phyloP scores from a whole-genome alignment of 2,888 invertebrate species.

The Colostygia pectinataria region DNA sequence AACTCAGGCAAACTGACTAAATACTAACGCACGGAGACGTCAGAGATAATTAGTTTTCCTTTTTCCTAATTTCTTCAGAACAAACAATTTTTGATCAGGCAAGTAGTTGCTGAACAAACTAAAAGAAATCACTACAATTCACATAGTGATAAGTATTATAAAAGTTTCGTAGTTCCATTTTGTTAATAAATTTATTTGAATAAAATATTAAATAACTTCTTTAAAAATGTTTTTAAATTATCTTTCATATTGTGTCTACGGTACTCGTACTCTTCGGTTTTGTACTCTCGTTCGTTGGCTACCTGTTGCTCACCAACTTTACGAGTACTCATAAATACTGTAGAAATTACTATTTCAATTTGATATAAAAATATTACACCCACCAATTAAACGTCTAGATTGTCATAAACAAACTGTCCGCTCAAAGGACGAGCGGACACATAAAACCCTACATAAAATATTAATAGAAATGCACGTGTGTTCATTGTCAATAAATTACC shows the following conservation, averaged over 20 bases:
- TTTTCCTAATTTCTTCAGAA: too few species aligned
- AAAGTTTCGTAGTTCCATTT: too few species aligned
- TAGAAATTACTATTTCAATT: conserved; percentile 36
- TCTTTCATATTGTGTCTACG: not conserved
- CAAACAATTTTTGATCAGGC: too few species aligned
- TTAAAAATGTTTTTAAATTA: not conserved
- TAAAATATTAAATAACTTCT: not conserved
- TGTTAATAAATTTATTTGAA: not conserved
- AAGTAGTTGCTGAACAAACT: too few species aligned
- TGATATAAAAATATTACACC: conserved; percentile 36
- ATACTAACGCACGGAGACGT: too few species aligned
- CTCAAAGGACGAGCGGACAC: conserved; percentile 59
- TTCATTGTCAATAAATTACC: conserved; percentile 83
- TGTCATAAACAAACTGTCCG: conserved; percentile 71
- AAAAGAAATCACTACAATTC: conserved; percentile 1
- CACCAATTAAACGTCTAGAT: conserved; percentile 64
- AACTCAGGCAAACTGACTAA: too few species aligned
- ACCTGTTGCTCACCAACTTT: conserved; percentile 24
- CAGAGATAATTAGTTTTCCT: too few species aligned
- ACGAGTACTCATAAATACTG: conserved; percentile 25
- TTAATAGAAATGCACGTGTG: conserved; percentile 83
- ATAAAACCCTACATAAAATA: conserved; percentile 80
- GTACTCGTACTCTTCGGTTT: not conserved
- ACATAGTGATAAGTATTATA: too few species aligned
- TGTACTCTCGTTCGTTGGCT: conserved; percentile 7